These are phyloP conservation scores for Branchipolynoe longqiensis DNA, from an alignment of 2,888 invertebrate genomes.

Conservation along the genomic window DNA sequence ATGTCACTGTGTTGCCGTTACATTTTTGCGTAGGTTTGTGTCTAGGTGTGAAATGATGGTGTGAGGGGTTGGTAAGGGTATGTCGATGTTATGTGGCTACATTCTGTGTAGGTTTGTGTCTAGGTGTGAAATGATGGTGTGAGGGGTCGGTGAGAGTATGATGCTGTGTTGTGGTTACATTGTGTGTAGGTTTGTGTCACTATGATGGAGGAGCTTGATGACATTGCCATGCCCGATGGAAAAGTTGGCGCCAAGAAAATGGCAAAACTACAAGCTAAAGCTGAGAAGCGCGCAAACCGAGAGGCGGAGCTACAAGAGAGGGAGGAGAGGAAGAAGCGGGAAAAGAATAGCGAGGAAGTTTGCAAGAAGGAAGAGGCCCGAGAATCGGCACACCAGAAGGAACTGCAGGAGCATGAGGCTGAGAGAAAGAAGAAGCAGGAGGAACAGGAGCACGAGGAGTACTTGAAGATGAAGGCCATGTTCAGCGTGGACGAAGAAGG, in stretches of 20 bases:
- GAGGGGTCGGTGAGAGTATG: too few relatives aligned
- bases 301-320: constrained; percentile 84
- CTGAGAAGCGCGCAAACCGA: constrained; percentile 92
- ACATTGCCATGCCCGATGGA: constrained; percentile 79
- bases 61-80: too few relatives aligned
- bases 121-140: too few relatives aligned
- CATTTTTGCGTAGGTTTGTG: too few relatives aligned
- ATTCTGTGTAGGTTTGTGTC: too few relatives aligned
- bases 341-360: constrained; percentile 89
- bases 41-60: too few relatives aligned
- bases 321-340: constrained; percentile 90
- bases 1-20: too few relatives aligned
- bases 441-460: constrained; percentile 92
- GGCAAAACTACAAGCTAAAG: constrained; percentile 96
- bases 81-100: too few relatives aligned
- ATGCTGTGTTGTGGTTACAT: too few relatives aligned
- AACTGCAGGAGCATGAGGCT: constrained; percentile 82
- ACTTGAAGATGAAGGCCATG: constrained; percentile 93
- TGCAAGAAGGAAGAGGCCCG: constrained; percentile 87
- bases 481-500: constrained; percentile 97
- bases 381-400: too few relatives aligned
- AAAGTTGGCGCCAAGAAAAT: constrained; percentile 96
- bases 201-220: too few relatives aligned
- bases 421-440: constrained; percentile 90
- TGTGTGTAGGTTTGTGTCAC: too few relatives aligned